Evolutionary conservation across 2,888 invertebrate species (phyloP).

Genomic region (Molanna angustata): DNA sequence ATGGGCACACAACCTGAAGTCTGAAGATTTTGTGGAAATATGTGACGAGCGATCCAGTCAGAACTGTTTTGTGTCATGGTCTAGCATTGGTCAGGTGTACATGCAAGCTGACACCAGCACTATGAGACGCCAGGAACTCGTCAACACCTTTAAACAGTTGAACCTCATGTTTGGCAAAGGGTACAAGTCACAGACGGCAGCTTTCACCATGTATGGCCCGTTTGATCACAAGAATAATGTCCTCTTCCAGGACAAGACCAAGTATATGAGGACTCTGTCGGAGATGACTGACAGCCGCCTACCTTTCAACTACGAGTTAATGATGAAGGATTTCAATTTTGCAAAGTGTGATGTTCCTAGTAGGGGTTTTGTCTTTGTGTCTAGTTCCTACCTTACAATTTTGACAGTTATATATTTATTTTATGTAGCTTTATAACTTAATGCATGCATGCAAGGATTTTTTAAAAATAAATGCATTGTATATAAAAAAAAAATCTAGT

Average conservation of each 20-base stretch:
- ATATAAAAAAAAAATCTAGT: too few species aligned
- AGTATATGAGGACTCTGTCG: conserved; percentile 39
- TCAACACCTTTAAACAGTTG: conserved; percentile 66
- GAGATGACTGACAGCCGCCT: conserved; percentile 42
- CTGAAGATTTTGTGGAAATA: conserved; percentile 52
- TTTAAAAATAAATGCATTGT: too few species aligned
- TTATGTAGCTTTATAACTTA: too few species aligned
- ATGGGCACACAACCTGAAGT: conserved; percentile 30
- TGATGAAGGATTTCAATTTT: too few species aligned
- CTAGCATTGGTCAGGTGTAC: conserved; percentile 66
- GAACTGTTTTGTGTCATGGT: conserved; percentile 66
- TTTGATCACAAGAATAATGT: conserved; percentile 64
- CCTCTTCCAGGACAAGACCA: conserved; percentile 63
- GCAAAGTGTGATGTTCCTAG: too few species aligned
- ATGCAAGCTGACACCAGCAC: conserved; percentile 54
- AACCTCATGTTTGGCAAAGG: conserved; percentile 69
- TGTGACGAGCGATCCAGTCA: conserved; percentile 54
- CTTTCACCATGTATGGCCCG: conserved; percentile 68
- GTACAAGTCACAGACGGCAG: conserved; percentile 53
- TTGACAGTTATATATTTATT: too few species aligned
- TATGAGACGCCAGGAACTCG: conserved; percentile 64
- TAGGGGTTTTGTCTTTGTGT: too few species aligned
- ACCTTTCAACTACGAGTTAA: conserved; percentile 46
- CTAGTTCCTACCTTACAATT: too few species aligned
- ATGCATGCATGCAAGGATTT: too few species aligned